Evolutionary conservation across 2,888 invertebrate genomes (phyloP), one percentile per base, ranked within the genome.

Genomic region (Oscheius myriophilus): DNA sequence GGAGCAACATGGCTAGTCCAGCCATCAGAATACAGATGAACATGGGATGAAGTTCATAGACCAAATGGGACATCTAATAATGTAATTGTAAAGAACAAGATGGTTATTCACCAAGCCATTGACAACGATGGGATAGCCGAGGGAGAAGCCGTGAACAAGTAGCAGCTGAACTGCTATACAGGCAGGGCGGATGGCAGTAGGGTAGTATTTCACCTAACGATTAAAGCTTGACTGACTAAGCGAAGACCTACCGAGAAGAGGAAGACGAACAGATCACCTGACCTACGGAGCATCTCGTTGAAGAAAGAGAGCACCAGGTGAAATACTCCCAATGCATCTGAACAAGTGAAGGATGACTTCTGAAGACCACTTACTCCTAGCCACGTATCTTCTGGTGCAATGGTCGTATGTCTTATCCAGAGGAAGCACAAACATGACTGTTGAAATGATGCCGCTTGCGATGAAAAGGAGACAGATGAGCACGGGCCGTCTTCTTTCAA

Each of bases 161-260:
- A 23, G 3, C 33, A 49, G 49, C 16, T 18, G 33, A 11, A 61
- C 16, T 18, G 49, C 18, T 16, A 61, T 14, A 39, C 61, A 61
- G 61, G 49, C 26, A 7, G 49, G 61, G 4, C 61, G 61, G n/a
- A 61, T 46, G 14, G 61, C 33, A 0, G 61, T 46, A 1, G 61
- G 61, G 18, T 49, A 61, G 33, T 49, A 46, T 39, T 61, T 49
- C 18, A 46, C 25, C 41, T 41, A 57, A 16, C 2, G 26, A 26
- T 16, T 9, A 54, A 25, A n/a, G 25, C 25, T 33, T 16, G n/a
- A n/a, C n/a, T n/a, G n/a, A n/a, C n/a, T n/a, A n/a, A n/a, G n/a
- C n/a, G n/a, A n/a, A n/a, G n/a, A n/a, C 12, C 12, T 14, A 54
- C 43, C 58, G 43, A n/a, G 25, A 25, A 58, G 18, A 61, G 61